Base-by-base conservation (phyloP, 1,140 invertebrate species). In the Diorhabda elongata region DNA sequence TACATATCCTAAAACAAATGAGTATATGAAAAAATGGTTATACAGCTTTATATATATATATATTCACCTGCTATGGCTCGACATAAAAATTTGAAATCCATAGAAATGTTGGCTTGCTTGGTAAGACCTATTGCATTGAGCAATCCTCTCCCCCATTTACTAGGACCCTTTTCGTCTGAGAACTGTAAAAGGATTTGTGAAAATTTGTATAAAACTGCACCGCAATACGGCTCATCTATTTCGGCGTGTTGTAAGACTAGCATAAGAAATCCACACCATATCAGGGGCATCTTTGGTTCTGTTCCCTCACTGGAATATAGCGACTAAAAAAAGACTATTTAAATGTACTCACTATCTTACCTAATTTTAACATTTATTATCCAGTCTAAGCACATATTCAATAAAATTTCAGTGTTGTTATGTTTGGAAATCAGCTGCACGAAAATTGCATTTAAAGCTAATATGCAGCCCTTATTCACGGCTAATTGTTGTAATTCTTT, bases 71-170 rank as follows among this genome's bases (percentile, higher is more conserved):
- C 73, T 45, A 74, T 64, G 41, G 75, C 75, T 59, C 72, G 68
- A 70, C 73, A 76, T 47, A 76, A 64, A 66, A 76, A 76, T 64
- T 71, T 70, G 65, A 76, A 76, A 70, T 76, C 69, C 56, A 80
- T 9, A 44, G 74, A 77, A 42, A 76, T 64, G 1, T 66, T 57
- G 11, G 70, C 68, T 61, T 74, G 69, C 70, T 76, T 80, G 47
- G 61, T 75, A 41, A 81, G 73, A 9, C 80, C 79, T 9, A 81
- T 81, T 6, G 72, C 80, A 69, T 71, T 79, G 4, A 81, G 68
- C 1, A 81, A 58, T 41, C 76, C 76, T 61, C 74, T 69, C 6
- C 77, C 74, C 80, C 80, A 81, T 68, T 71, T 71, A 11, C 69
- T 70, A 9, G 44, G 65, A 42, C 71, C 72, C 62, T 77, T 78